Percentiles rank a stretch among this genome's conserved stretches.
Evolutionary conservation across 2,888 invertebrate genomes (phyloP).

Genomic region (Drosophila longiperda): DNA sequence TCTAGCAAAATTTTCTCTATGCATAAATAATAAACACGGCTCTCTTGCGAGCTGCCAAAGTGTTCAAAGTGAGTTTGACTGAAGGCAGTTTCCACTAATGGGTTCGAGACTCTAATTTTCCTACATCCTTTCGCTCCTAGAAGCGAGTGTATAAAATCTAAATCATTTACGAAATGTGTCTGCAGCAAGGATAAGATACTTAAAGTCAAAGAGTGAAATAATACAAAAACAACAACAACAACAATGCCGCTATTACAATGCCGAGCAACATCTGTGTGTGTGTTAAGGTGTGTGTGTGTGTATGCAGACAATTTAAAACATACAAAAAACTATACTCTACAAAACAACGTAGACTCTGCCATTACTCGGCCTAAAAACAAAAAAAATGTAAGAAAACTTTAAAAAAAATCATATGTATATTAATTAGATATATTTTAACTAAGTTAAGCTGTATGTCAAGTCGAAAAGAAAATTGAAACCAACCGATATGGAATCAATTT

Average conservation of each 20-base stretch:
- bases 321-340: conserved; percentile 7
- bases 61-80: conserved; percentile 21
- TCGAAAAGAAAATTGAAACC: too few species aligned
- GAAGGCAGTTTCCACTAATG: conserved; percentile 5
- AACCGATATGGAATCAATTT: too few species aligned
- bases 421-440: not conserved
- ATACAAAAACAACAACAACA: conserved; percentile 41
- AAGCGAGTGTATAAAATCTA: conserved; percentile 51
- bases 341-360: conserved; percentile 6
- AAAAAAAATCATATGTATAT: not conserved
- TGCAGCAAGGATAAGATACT: conserved; percentile 58
- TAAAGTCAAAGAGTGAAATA: conserved; percentile 69
- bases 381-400: not conserved
- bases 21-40: conserved; percentile 10
- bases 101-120: conserved; percentile 24
- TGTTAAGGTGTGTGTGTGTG: conserved; percentile 22
- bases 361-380: not conserved
- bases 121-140: conserved; percentile 2
- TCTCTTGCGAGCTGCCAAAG: conserved; percentile 9
- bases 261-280: conserved; percentile 7
- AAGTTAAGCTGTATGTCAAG: too few species aligned
- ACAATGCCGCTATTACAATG: conserved; percentile 35
- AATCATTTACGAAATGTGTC: conserved; percentile 69
- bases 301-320: conserved; percentile 29
- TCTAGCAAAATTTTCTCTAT: not conserved